Base-by-base conservation (phyloP, 2,113 vertebrate genomes). In the Mohoua ochrocephala region DNA sequence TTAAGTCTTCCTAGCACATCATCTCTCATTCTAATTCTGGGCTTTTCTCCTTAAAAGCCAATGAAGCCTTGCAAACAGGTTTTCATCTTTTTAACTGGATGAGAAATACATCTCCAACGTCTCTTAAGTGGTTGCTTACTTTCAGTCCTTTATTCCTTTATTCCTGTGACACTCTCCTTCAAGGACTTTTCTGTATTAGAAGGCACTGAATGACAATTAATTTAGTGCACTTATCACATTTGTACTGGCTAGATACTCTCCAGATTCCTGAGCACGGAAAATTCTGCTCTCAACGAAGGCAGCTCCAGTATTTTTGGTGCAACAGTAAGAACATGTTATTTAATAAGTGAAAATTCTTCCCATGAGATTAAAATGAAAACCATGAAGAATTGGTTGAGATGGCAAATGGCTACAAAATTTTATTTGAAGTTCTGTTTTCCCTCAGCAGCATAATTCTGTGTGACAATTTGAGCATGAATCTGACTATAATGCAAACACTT, bases 161-260 rank as follows among this genome's bases (percentile, higher is more conserved):
- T n/a, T 92, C 79, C 86, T 91, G 35, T 63, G 84, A 87, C 64
- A 73, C 54, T 86, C 23, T 92, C 35, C 65, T 96, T 94, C 91
- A 97, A 94, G 89, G 77, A 85, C 87, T 75, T 92, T 75, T 59
- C 56, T 64, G 18, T 75, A 60, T 89, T 45, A 84, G 76, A 82
- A 93, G n/a, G 27, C 82, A 71, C n/a, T 57, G 57, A 95, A 87
- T 87, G 76, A 87, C 73, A 96, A 95, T 91, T 95, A 95, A 95
- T 91, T 95, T 92, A 87, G 73, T 1, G 3, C 53, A 79, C n/a
- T 95, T 93, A 93, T 16, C 27, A 1, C 68, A 68, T 86, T 71
- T 87, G 44, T 30, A 93, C 89, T 3, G 5, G 68, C 19, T 50
- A 79, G 83, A 86, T 92, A 75, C 52, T 71, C 73, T 92, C 76